Evolutionary conservation across 2,888 invertebrate species (phyloP).

Genomic region (Lasioglossum marginatum): DNA sequence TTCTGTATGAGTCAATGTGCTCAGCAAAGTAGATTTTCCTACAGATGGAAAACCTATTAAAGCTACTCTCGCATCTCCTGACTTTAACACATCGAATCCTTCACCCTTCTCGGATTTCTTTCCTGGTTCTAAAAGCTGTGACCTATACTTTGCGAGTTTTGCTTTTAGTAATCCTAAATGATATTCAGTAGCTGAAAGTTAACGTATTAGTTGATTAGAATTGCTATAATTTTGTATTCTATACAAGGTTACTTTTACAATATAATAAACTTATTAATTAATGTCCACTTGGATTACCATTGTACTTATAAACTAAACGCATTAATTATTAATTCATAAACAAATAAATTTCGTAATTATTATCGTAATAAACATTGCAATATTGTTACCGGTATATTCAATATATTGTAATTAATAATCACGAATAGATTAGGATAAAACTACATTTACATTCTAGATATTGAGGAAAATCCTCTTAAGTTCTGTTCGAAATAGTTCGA

Average conservation of each 20-base stretch:
- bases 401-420: background rate
- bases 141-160: constrained; percentile 97
- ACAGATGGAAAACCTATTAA: constrained; percentile 99
- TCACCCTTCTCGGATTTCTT: constrained; percentile 98
- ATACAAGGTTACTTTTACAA: background rate
- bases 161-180: constrained; percentile 99
- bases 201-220: background rate
- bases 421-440: background rate
- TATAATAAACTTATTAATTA: background rate
- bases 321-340: background rate
- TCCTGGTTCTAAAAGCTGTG: constrained; percentile 96
- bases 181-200: constrained; percentile 96
- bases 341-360: background rate
- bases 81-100: constrained; percentile 99
- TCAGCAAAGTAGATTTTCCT: constrained; percentile 98
- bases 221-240: background rate
- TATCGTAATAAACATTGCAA: background rate
- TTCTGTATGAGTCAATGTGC: constrained; percentile 97
- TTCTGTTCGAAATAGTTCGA: background rate
- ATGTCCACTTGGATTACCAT: background rate
- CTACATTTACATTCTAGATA: background rate
- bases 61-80: constrained; percentile 99
- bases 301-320: background rate
- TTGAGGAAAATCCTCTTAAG: background rate
- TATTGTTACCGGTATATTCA: background rate